Percentiles rank a stretch among this genome's conserved stretches.
phyloP scores from a whole-genome alignment of 2,888 invertebrate species.

The Teleogryllus oceanicus region DNA sequence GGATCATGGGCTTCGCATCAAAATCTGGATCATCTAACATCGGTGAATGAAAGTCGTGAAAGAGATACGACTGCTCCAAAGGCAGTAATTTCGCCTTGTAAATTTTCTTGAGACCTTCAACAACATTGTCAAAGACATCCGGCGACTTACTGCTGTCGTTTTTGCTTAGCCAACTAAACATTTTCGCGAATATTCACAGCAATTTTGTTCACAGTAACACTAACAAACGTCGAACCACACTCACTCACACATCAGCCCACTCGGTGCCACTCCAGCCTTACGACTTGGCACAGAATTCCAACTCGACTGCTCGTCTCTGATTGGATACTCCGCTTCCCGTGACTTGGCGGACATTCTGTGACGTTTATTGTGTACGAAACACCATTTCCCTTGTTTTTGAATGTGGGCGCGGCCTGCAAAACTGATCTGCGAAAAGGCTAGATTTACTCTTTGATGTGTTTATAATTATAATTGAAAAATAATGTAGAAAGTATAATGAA shows the following conservation, averaged over 20 bases:
- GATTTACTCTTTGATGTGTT: too few relatives aligned
- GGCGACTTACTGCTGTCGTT: conserved; percentile 55
- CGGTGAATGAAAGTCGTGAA: conserved; percentile 94
- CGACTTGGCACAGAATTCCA: conserved; percentile 18
- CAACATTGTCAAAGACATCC: conserved; percentile 69
- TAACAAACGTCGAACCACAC: neutral
- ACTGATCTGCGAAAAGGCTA: neutral
- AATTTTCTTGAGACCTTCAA: conserved; percentile 90
- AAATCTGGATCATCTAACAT: conserved; percentile 95
- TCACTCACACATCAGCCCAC: neutral
- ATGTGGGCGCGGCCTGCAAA: neutral
- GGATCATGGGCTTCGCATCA: conserved; percentile 97
- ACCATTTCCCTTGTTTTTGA: conserved; percentile 11
- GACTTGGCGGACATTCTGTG: conserved; percentile 11
- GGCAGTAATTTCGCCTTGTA: conserved; percentile 88
- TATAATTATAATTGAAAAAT: too few relatives aligned
- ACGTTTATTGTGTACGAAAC: conserved; percentile 3
- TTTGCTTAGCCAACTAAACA: conserved; percentile 84
- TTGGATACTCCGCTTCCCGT: conserved; percentile 3
- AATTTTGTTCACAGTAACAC: conserved; percentile 11
- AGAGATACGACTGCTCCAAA: conserved; percentile 83
- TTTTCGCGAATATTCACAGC: conserved; percentile 49
- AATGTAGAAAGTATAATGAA: too few relatives aligned
- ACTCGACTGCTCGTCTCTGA: conserved; percentile 1
- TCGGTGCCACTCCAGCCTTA: neutral